phyloP scores from a whole-genome alignment of 2,113 vertebrate species.

The Elephas maximus region DNA sequence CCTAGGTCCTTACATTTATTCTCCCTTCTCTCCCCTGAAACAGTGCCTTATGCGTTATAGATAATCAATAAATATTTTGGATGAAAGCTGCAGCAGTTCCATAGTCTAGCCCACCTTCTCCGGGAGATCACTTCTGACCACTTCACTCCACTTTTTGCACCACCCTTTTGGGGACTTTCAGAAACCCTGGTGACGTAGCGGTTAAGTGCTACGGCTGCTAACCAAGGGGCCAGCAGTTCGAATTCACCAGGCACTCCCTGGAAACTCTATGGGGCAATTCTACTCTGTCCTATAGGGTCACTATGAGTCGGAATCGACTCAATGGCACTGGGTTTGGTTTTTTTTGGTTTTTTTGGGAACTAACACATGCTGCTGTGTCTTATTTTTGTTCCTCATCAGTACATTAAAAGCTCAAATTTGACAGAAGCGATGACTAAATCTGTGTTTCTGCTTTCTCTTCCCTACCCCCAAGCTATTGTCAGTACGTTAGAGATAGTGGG shows the following conservation, averaged over 20 bases:
- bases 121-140: background rate
- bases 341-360: background rate
- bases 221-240: too few species aligned
- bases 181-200: too few species aligned
- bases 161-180: background rate
- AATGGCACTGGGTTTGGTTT: too few species aligned
- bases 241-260: too few species aligned
- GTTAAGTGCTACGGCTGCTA: too few species aligned
- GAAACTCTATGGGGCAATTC: too few species aligned
- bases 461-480: background rate
- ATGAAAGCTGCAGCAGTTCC: background rate
- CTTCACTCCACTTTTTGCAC: background rate
- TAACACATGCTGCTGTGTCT: background rate
- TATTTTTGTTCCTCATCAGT: constrained; percentile 4
- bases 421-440: background rate
- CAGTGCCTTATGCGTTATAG: background rate
- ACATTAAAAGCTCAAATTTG: background rate
- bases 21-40: background rate
- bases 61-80: background rate
- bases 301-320: too few species aligned
- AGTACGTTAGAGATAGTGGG: background rate
- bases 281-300: too few species aligned
- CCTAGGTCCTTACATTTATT: background rate
- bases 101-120: background rate
- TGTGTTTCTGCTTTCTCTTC: constrained; percentile 1